phyloP scores from a whole-genome alignment of 2,113 vertebrate species.

The Balaeniceps rex region DNA sequence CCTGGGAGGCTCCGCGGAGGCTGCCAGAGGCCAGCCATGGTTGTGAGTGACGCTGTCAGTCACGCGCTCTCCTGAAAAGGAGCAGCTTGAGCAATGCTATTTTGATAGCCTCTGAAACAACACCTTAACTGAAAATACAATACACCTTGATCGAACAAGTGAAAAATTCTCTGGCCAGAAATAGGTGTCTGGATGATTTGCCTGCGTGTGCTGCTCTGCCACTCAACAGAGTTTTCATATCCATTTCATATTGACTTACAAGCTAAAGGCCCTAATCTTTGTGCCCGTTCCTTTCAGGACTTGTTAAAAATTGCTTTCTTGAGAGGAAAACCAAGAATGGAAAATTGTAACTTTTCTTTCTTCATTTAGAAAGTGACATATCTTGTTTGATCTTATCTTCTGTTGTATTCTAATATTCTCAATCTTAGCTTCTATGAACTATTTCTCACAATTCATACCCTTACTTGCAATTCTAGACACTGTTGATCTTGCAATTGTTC shows the following conservation, averaged over 20 bases:
- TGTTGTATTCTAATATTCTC: not conserved
- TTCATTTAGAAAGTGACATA: not conserved
- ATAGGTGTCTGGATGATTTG: not conserved
- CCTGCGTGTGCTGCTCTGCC: not conserved
- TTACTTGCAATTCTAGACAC: not conserved
- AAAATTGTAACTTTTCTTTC: not conserved
- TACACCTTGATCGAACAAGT: not conserved
- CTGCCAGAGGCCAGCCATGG: not conserved
- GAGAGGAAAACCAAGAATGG: not conserved
- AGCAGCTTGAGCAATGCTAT: not conserved
- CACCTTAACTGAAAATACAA: not conserved
- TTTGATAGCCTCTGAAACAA: not conserved
- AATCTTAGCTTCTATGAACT: not conserved
- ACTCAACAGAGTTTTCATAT: not conserved
- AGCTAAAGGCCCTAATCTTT: not conserved
- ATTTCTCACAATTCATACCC: not conserved
- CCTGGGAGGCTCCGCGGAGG: not conserved
- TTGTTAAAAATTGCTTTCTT: not conserved
- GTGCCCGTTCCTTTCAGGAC: not conserved
- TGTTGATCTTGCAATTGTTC: not conserved
- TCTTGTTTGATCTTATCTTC: not conserved
- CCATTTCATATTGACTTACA: not conserved
- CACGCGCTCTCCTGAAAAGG: not conserved
- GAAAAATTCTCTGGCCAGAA: not conserved
- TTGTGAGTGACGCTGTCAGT: accelerated